These are phyloP conservation scores for Mirza zaza DNA, from an alignment of 2,113 vertebrate genomes.

Conservation along the genomic window DNA sequence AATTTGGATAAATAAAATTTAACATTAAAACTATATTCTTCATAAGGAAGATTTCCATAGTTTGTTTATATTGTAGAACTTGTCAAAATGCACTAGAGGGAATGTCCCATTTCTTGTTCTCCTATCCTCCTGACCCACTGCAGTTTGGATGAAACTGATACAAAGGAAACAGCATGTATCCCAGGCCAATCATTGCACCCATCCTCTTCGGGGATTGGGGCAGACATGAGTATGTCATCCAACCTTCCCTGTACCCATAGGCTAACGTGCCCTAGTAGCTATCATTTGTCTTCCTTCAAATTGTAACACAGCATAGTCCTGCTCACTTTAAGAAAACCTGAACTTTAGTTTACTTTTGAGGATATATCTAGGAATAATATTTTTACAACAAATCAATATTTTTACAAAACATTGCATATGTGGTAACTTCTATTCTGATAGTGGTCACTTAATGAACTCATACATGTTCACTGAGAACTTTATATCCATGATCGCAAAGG, in stretches of 20 bases:
- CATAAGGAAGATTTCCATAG: neutral
- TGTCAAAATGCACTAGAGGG: neutral
- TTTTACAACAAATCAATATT: neutral
- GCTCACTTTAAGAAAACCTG: neutral
- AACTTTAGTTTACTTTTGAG: neutral
- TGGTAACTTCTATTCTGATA: neutral
- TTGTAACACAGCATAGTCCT: neutral
- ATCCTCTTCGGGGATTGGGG: neutral
- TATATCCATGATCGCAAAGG: neutral
- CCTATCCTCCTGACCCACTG: accelerated
- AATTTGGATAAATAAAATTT: neutral
- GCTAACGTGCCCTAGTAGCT: neutral
- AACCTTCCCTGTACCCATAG: neutral
- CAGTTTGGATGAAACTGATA: neutral
- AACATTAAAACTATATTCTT: neutral
- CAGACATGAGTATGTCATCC: neutral
- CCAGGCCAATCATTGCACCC: neutral
- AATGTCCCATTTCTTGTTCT: neutral
- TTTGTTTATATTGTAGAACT: neutral
- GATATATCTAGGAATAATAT: neutral
- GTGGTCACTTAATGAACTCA: neutral
- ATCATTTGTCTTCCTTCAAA: neutral
- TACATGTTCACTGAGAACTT: neutral
- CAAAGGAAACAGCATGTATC: neutral
- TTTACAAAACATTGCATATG: neutral